Percentiles rank a stretch among this genome's conserved stretches.
Evolutionary conservation across 2,797 vertebrate species (phyloP).

Genomic region (Sciurus carolinensis): DNA sequence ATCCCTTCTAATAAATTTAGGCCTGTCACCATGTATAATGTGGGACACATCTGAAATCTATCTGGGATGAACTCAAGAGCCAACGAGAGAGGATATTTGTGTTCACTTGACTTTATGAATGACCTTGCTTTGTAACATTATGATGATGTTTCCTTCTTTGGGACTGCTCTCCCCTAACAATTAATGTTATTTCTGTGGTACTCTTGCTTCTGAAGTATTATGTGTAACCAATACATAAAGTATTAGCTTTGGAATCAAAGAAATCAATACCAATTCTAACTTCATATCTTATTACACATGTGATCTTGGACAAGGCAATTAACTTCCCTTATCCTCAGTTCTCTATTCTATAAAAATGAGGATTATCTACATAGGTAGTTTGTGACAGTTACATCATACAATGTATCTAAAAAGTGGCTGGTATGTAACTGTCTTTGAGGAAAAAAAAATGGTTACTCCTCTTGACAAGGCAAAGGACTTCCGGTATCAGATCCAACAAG

Average conservation of each 20-base stretch:
- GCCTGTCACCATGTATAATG: too few relatives aligned
- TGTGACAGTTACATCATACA: background rate
- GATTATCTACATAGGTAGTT: background rate
- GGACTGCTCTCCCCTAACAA: background rate
- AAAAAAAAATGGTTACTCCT: background rate
- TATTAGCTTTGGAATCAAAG: conserved; percentile 31
- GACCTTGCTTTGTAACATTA: too few relatives aligned
- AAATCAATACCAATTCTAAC: background rate
- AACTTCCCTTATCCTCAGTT: background rate
- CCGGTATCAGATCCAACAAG: background rate
- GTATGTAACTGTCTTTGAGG: background rate
- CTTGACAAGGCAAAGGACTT: background rate
- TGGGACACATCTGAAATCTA: too few relatives aligned
- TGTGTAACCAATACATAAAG: background rate
- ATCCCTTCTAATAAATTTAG: too few relatives aligned
- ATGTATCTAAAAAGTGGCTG: background rate
- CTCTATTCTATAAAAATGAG: background rate
- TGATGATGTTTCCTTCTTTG: background rate
- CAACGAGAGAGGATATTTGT: too few relatives aligned
- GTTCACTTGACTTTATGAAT: too few relatives aligned
- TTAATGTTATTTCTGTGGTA: background rate
- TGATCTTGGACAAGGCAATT: background rate
- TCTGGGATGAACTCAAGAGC: too few relatives aligned
- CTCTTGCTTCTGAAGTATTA: background rate
- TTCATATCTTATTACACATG: background rate